Base-by-base conservation (phyloP, 1,140 invertebrate genomes). In the Anastrepha obliqua region DNA sequence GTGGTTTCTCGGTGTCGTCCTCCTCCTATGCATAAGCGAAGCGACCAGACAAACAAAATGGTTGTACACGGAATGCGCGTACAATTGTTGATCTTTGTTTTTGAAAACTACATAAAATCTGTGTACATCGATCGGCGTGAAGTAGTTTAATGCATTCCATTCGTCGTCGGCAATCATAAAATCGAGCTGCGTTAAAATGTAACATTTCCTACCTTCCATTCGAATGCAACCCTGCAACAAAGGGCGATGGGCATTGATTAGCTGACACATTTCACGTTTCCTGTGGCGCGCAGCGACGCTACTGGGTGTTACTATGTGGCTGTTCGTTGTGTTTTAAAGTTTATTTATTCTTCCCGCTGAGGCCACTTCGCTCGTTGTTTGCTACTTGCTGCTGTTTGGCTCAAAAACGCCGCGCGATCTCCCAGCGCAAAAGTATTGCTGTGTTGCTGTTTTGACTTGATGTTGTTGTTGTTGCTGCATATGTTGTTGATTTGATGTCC, bases 231-330 rank as follows among this genome's bases (percentile, higher is more conserved):
- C n/a, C 42, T 15, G 15, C 42, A 81, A 8, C 74, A 81, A 74
- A 81, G 47, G 47, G 74, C 74, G 47, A 55, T 7, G 20, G 29
- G 74, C 74, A 51, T 55, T 81, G 74, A 81, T 81, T 81, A 81
- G 74, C 74, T 47, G 47, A n/a, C 74, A 81, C 47, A 81, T 81
- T 81, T 81, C 74, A 47, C 74, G 74, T 58, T 81, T 81, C 74
- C 74, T 81, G 74, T 81, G 74, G 44, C 51, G 47, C 7, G 47
- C 17, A 6, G 39, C n/a, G 17, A 55, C 17, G 47, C 47, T 29
- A 8, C 44, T 78, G 70, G 42, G 1, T 47, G 15, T 74, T 74
- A 6, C 44, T 17, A n/a, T 51, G 39, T 74, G 47, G 11, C 4
- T 7, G 17, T 29, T 81, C n/a, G 74, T 20, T 81, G 67, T 81